These are phyloP conservation scores for Haliclona indistincta DNA, from an alignment of 37 sponge, comb jelly and placozoan species.

Conservation along the genomic window DNA sequence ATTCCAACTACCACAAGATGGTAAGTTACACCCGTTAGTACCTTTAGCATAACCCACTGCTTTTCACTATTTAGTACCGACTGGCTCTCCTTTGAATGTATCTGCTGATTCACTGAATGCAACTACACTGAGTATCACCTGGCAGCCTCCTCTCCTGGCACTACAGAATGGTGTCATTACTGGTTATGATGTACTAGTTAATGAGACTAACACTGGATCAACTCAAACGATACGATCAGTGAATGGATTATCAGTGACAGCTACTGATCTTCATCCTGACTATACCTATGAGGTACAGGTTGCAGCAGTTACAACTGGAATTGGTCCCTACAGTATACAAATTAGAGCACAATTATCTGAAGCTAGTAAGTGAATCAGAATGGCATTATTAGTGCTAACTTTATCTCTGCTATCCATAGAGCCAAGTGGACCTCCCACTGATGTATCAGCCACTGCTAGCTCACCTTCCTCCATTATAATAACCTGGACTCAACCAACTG, in stretches of 20 bases:
- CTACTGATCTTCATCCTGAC: conserved; percentile 27
- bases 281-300: conserved; percentile 23
- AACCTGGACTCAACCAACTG: too few relatives aligned
- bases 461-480: too few relatives aligned
- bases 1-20: conserved; percentile 9
- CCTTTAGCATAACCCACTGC: too few relatives aligned
- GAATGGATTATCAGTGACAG: background rate
- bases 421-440: background rate
- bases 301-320: conserved; percentile 44
- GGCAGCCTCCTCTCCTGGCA: conserved; percentile 6
- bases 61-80: conserved; percentile 2
- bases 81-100: background rate
- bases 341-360: background rate
- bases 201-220: conserved; percentile 9
- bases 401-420: too few relatives aligned
- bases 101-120: background rate
- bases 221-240: background rate
- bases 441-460: background rate
- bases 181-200: conserved; percentile 8
- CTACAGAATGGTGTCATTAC: conserved; percentile 12
- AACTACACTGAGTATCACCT: background rate
- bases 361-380: conserved; percentile 24
- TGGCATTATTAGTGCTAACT: too few relatives aligned
- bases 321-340: conserved; percentile 15
- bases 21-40: conserved; percentile 29